Conservation (phyloP, 2,113 vertebrate genomes). For the Agapornis roseicollis region DNA sequence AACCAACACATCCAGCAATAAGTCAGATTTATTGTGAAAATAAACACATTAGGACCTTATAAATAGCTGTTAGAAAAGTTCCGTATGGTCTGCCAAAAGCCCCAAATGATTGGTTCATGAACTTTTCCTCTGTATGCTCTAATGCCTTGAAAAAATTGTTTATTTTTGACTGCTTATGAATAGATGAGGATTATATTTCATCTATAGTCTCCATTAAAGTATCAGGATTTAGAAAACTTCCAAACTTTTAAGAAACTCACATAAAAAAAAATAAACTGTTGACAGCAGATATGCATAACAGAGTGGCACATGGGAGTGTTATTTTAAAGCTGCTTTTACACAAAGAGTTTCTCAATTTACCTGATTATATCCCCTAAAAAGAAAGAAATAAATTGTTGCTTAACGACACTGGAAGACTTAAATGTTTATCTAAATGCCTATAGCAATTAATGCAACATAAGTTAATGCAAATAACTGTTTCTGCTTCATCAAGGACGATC, state of each 20-base stretch:
- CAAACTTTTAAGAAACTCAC: slow-evolving; percentile 48
- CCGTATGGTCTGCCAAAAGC: slow-evolving; percentile 68
- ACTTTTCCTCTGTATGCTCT: slow-evolving; percentile 58
- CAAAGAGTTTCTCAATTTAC: background rate
- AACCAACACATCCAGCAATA: slow-evolving; percentile 71
- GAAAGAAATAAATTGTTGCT: background rate
- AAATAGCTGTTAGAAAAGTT: slow-evolving; percentile 71
- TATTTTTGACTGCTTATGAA: slow-evolving; percentile 62
- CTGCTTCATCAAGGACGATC: background rate
- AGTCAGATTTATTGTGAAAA: slow-evolving; percentile 72
- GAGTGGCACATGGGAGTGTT: background rate
- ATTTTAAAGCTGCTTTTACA: slow-evolving; percentile 41
- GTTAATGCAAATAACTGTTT: background rate
- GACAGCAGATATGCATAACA: slow-evolving; percentile 30
- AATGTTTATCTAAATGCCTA: background rate
- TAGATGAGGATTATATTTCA: slow-evolving; percentile 65
- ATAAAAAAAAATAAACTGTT: slow-evolving; percentile 52
- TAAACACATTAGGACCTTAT: slow-evolving; percentile 69
- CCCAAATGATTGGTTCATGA: slow-evolving; percentile 69
- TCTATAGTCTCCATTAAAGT: slow-evolving; percentile 47
- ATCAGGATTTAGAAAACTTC: slow-evolving; percentile 46
- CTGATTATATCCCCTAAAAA: background rate
- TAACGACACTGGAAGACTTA: background rate
- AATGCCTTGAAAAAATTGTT: slow-evolving; percentile 54
- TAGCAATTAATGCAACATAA: background rate